A percentile compares a stretch with the other conserved stretches of the same genome.
Conservation (phyloP, 2,797 vertebrate genomes). For the Decapterus maruadsi region DNA sequence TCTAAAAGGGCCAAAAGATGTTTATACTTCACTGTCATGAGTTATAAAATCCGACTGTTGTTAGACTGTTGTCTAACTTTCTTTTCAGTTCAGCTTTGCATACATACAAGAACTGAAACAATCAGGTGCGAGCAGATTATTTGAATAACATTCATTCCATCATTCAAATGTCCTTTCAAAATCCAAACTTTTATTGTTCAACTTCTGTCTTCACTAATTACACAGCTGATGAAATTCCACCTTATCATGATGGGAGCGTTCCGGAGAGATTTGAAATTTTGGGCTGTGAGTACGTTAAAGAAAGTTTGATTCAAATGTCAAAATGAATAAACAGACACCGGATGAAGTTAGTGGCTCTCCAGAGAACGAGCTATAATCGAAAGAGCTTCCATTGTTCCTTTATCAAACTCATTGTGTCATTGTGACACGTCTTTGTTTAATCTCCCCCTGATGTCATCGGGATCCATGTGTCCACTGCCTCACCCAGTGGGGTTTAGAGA, state of each 20-base stretch:
- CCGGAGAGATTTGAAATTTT: slow-evolving; percentile 57
- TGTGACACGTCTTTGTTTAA: slow-evolving; percentile 70
- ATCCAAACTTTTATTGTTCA: slow-evolving; percentile 36
- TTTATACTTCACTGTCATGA: too few species aligned
- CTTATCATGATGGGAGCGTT: slow-evolving; percentile 44
- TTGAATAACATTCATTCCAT: not conserved
- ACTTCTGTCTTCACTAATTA: slow-evolving; percentile 37
- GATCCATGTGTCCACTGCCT: slow-evolving; percentile 50
- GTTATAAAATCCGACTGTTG: too few species aligned
- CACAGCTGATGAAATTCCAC: slow-evolving; percentile 21
- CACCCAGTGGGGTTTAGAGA: slow-evolving; percentile 45
- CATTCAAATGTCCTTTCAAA: not conserved
- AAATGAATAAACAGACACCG: slow-evolving; percentile 65
- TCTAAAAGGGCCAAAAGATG: not conserved
- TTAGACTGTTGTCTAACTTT: too few species aligned
- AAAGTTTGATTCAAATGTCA: slow-evolving; percentile 72
- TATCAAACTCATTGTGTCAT: slow-evolving; percentile 65
- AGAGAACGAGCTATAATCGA: slow-evolving; percentile 69
- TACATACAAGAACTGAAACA: not conserved
- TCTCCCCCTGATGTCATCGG: slow-evolving; percentile 61
- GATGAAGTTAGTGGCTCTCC: slow-evolving; percentile 58
- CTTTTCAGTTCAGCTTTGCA: not conserved
- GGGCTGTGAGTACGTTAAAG: slow-evolving; percentile 41
- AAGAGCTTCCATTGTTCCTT: slow-evolving; percentile 63
- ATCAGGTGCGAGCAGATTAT: not conserved